Evolutionary conservation across 2,113 vertebrate species (phyloP).

Genomic region (Cisticola juncidis): DNA sequence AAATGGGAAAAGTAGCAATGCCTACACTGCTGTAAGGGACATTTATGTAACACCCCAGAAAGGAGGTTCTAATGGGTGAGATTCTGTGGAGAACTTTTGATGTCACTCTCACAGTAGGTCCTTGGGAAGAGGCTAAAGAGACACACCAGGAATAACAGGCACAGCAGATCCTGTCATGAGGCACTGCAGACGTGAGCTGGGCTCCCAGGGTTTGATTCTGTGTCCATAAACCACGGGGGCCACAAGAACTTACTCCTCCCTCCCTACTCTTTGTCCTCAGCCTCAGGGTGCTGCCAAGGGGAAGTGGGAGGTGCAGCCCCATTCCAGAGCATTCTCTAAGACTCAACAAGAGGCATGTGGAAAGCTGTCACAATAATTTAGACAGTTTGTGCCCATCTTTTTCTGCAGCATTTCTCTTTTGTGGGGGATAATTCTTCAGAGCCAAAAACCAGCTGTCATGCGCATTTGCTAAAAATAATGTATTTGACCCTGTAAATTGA

Average conservation of each 20-base stretch:
- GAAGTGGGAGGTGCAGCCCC: not conserved
- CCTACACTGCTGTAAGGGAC: not conserved
- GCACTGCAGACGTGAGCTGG: not conserved
- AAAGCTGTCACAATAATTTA: not conserved
- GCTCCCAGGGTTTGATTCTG: not conserved
- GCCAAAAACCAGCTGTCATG: not conserved
- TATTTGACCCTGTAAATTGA: not conserved
- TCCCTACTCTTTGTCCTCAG: not conserved
- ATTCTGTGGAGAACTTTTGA: not conserved
- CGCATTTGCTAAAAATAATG: not conserved
- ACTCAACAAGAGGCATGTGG: accelerated
- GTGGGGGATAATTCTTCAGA: not conserved
- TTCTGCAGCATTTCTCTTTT: not conserved
- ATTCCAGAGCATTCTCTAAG: not conserved
- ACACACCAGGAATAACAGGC: not conserved
- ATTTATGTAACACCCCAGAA: not conserved
- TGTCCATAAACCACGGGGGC: accelerated
- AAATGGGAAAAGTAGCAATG: not conserved
- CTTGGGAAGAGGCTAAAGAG: not conserved
- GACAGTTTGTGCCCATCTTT: not conserved
- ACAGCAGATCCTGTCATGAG: not conserved
- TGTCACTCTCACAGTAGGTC: not conserved
- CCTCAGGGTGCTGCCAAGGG: accelerated
- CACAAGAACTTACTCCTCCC: not conserved
- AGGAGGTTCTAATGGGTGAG: not conserved